Base-by-base conservation (phyloP, 2,888 invertebrate species). In the Polyommatus iphigenia region DNA sequence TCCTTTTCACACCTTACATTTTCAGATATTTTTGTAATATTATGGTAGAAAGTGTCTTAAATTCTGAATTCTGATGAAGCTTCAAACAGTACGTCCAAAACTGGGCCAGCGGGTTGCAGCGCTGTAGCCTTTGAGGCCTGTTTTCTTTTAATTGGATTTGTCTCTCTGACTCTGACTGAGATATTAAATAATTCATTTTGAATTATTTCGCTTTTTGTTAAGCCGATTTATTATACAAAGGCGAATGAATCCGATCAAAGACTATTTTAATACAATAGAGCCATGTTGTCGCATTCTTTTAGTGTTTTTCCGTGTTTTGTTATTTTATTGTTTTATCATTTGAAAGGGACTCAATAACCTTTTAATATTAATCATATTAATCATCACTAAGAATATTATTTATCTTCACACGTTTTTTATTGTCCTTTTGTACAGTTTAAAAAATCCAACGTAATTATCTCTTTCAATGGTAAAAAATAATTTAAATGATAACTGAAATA, bases 121-220 rank as follows among this genome's bases (percentile, higher is more conserved):
- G 10, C 29, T 36, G 18, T 32, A 41, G 73, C 75, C 78, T 80
- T 78, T 77, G 76, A 77, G 76, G 77, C 50, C 77, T 77, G 79
- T 79, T 79, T 80, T 46, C 13, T 46, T 46, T 46, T 46, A 80
- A 82, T 80, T 81, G 80, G 79, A 67, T 79, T 80, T 81, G 79
- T 81, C 82, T 79, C 79, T 80, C 77, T 78, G 71, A 77, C 71
- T 32, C 29, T 15, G 29, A 71, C n/a, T 32, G 15, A 59, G 59
- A 59, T 59, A 59, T 59, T 20, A 20, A 20, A 59, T 59, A 59
- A 20, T 59, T 59, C 7, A 10, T 59, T 59, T 59, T 20, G 20
- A 59, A 57, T 57, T 20, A 20, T 20, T 8, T 20, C 59, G 59
- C 59, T 59, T 59, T 20, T 8, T 20, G 59, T 59, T 59, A 59